Evolutionary conservation across 1,140 invertebrate genomes (phyloP).

Genomic region (Lordiphosa mommai): DNA sequence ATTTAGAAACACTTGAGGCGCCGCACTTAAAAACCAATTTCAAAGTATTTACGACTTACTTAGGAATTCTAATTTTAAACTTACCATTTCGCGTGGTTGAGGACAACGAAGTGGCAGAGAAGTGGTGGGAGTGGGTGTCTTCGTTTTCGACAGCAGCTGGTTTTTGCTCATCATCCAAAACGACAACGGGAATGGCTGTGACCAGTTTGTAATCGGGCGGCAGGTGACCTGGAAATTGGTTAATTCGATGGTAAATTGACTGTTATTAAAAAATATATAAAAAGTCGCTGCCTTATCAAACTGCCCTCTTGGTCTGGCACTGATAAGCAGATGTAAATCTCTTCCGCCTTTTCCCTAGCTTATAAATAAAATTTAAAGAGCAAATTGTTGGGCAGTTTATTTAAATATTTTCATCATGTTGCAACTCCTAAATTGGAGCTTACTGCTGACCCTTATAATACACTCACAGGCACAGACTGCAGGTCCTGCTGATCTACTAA

Average conservation of each 20-base stretch:
- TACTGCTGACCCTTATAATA: slow-evolving; percentile 7
- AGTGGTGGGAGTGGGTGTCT: slow-evolving; percentile 20
- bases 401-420: slow-evolving; percentile 18
- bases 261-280: too few relatives aligned
- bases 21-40: slow-evolving; percentile 53
- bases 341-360: not conserved
- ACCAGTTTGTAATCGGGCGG: slow-evolving; percentile 82
- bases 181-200: slow-evolving; percentile 82
- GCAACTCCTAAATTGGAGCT: slow-evolving; percentile 4
- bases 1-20: slow-evolving; percentile 21
- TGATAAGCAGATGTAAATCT: not conserved
- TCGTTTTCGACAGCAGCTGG: slow-evolving; percentile 12
- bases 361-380: not conserved
- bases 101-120: slow-evolving; percentile 34
- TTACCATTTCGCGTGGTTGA: slow-evolving; percentile 73
- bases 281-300: slow-evolving; percentile 19
- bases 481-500: not conserved
- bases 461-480: too few relatives aligned
- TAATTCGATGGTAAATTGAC: too few relatives aligned
- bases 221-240: slow-evolving; percentile 54
- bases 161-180: slow-evolving; percentile 82
- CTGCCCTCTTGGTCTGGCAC: not conserved
- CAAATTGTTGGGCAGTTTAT: slow-evolving; percentile 12
- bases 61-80: slow-evolving; percentile 36
- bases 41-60: slow-evolving; percentile 24